Base-by-base conservation (phyloP, 2,797 vertebrate species). In the Gorsachius magnificus region DNA sequence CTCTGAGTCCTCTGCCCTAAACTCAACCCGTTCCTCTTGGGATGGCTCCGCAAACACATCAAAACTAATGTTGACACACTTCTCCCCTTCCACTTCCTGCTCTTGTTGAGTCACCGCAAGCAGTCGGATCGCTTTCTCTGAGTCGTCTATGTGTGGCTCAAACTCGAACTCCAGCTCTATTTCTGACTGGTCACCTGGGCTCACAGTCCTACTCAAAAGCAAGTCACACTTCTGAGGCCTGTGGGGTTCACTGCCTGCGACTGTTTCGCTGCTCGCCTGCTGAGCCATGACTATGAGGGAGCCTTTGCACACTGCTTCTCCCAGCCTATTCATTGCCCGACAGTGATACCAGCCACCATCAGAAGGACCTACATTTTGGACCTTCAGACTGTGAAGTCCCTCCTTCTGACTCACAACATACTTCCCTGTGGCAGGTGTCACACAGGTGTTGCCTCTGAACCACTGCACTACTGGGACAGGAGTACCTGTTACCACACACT, bases 401-500 rank as follows among this genome's bases (percentile, higher is more conserved):
- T 98, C 98, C 57, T 99, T 99, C 65, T 98, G 98, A 41, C 97
- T 99, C 95, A 99, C 96, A 75, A 98, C 74, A 61, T 98, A 99
- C 87, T 99, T 99, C 63, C 97, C 98, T 75, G 96, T 97, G 96
- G 98, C 98, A 75, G 98, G 94, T 46, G 98, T 98, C 83, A 99
- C 98, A 69, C 97, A 98, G 46, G 93, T 97, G 83, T 98, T 98
- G 18, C 98, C 99, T 97, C 98, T 99, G 96, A 99, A 99, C 99
- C 99, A 99, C 78, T 98, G 98, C 71, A 99, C 98, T 33, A 98
- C 96, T 4, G 99, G 99, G 53, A 98, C 98, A 38, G 99, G 99
- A 83, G 99, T 98, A 71, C 99, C 99, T 95, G 99, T 99, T 68
- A 99, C 98, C 64, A 99, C 99, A 91, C 99, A 99, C 94, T 99